Evolutionary conservation across 1,140 invertebrate species (phyloP), one percentile per base, ranked within the genome.

Genomic region (Zaprionus kolodkinae): DNA sequence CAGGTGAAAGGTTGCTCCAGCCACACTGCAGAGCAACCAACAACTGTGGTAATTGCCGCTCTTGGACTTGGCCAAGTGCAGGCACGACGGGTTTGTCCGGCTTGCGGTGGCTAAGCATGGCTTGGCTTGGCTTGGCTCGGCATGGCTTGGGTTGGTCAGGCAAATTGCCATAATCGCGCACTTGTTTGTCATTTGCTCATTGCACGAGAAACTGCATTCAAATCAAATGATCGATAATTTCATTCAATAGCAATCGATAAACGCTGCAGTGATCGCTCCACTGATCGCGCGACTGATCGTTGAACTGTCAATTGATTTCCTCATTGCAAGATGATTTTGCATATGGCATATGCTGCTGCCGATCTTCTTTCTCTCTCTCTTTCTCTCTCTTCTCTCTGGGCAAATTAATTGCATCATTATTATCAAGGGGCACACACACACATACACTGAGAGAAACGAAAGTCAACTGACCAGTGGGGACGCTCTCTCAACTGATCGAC

Each of bases 81-180:
- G 67, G 45, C 60, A 5, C 45, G 45, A 50, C 45, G 72, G 54
- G 61, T 73, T 61, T 36, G 21, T 61, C 64, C 63, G 52, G 63
- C 56, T 61, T 45, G 6, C 21, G 21, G 21, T 21, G 21, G 21
- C 21, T 21, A 21, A 21, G 40, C 40, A 6, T 45, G 40, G 40
- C 40, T 38, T 2, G 21, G 21, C 21, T 1, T 2, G 40, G 71
- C 45, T 25, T 2, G 50, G 27, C 57, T 21, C 21, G 6, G 40
- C 40, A 7, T 45, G 40, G 40, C 40, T 38, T 2, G 40, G 40
- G n/a, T 38, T 2, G 40, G 71, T 38, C 52, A 6, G 50, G 27
- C 57, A 80, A 88, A 79, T 84, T 76, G 84, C 84, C 80, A 89
- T 88, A 88, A 88, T 88, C 72, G 80, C 55, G 77, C 66, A 82